Base-by-base conservation (phyloP, 2,888 invertebrate genomes). In the Agrochola lota region DNA sequence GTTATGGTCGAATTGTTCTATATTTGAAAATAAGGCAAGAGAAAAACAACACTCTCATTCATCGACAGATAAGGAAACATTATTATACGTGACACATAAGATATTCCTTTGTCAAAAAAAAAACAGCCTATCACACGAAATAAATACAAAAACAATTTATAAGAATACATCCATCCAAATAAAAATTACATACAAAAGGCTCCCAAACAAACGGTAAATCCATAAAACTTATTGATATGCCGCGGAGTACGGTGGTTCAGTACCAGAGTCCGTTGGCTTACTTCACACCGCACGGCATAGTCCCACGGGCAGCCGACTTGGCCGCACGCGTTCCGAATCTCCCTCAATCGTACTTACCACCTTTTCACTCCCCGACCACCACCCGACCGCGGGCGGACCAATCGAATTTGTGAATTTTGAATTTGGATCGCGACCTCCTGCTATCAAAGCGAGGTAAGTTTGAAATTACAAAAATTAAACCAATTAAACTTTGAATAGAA, bases 281-380 rank as follows among this genome's bases (percentile, higher is more conserved):
- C 74, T 81, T 78, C 79, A 49, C 84, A 67, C 86, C 89, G 88
- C 90, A 78, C 87, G 83, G 80, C 94, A 95, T 83, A 94, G 94
- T 94, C 81, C 87, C 88, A 87, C 87, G 90, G 93, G 87, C 84
- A 88, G 89, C 90, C 92, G 89, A 71, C 59, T 71, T 68, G 90
- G 86, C 87, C 90, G 92, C 92, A 94, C 95, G 94, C 91, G 90
- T 90, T 72, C 57, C 85, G 87, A 52, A 76, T 71, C 74, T 83
- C 83, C 82, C 82, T 78, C 80, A 73, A 52, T 67, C 63, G 74
- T 74, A 85, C 78, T 84, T 81, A 81, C 63, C 55, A 84, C 84
- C 86, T 82, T 87, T 79, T 83, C 76, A 81, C 82, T 82, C 77
- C 82, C 83, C 85, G 85, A 84, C 85, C 82, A 79, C 82, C 85